phyloP scores from a whole-genome alignment of 2,113 vertebrate genomes.

The Montifringilla adamsi region DNA sequence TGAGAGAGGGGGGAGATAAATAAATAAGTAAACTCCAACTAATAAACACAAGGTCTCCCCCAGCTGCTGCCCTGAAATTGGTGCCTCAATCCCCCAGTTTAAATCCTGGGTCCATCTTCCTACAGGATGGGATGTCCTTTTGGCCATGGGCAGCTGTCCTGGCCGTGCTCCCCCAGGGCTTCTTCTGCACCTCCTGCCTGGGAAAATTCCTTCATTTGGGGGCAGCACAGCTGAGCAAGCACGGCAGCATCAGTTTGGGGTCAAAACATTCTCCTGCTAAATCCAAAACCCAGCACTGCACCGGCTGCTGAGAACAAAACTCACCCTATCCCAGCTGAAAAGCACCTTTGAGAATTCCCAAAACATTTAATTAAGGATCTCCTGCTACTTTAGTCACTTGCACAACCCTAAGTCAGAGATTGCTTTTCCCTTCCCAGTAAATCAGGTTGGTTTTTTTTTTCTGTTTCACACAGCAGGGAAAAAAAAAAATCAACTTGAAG shows the following conservation, averaged over 20 bases:
- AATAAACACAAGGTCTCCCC: background rate
- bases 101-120: accelerated
- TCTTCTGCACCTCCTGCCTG: background rate
- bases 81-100: background rate
- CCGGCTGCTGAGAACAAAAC: background rate
- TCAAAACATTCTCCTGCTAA: accelerated
- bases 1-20: background rate
- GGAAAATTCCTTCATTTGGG: background rate
- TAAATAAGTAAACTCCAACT: background rate
- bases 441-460: background rate
- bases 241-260: background rate
- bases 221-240: background rate
- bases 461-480: too few species aligned
- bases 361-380: background rate
- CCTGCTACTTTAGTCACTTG: background rate
- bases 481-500: background rate
- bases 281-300: background rate
- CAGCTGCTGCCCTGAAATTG: background rate
- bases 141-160: background rate
- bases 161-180: background rate
- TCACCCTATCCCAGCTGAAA: background rate
- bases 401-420: background rate
- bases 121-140: accelerated
- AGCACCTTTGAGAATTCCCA: background rate
- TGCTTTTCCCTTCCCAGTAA: background rate